A percentile compares a stretch with the other conserved stretches of the same genome.
These are phyloP conservation scores for Chrysogorgia sp. DNA, from an alignment of 92 coral and sea anemone genomes.

Conservation along the genomic window DNA sequence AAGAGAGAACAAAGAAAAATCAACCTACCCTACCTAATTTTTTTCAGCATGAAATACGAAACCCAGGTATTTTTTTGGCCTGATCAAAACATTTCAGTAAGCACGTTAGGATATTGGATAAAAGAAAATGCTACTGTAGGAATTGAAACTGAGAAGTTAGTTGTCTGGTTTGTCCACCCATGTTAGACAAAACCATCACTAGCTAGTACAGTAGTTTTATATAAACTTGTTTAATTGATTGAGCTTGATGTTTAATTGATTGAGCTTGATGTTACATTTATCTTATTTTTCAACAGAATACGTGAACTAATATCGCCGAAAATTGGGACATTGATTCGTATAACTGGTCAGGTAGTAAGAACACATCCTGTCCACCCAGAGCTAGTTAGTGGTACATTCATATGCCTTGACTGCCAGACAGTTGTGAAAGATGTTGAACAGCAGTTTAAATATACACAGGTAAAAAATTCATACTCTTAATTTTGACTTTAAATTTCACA, in stretches of 20 bases:
- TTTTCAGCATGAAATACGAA: too few species aligned
- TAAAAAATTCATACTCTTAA: slow-evolving; percentile 31
- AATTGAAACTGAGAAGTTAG: too few species aligned
- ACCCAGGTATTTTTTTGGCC: too few species aligned
- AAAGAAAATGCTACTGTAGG: too few species aligned
- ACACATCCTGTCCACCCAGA: slow-evolving; percentile 99
- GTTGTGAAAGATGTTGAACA: slow-evolving; percentile 98
- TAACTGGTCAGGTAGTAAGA: slow-evolving; percentile 96
- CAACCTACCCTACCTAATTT: too few species aligned
- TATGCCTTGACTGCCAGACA: slow-evolving; percentile 97
- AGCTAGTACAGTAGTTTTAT: not conserved
- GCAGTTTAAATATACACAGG: slow-evolving; percentile 97
- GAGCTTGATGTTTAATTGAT: not conserved
- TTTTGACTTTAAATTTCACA: too few species aligned
- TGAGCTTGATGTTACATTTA: not conserved
- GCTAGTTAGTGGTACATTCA: slow-evolving; percentile 87
- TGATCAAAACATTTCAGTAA: too few species aligned
- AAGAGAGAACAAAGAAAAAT: too few species aligned
- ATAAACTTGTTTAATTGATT: not conserved
- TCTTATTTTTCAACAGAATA: slow-evolving; percentile 59
- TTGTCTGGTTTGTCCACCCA: too few species aligned
- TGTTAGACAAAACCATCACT: not conserved
- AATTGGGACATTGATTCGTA: slow-evolving; percentile 87
- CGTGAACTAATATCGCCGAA: slow-evolving; percentile 96
- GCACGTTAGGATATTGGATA: too few species aligned